Percentiles rank a stretch among this genome's conserved stretches.
Evolutionary conservation across 2,888 invertebrate species (phyloP).

Genomic region (Himalopsyche anomala): DNA sequence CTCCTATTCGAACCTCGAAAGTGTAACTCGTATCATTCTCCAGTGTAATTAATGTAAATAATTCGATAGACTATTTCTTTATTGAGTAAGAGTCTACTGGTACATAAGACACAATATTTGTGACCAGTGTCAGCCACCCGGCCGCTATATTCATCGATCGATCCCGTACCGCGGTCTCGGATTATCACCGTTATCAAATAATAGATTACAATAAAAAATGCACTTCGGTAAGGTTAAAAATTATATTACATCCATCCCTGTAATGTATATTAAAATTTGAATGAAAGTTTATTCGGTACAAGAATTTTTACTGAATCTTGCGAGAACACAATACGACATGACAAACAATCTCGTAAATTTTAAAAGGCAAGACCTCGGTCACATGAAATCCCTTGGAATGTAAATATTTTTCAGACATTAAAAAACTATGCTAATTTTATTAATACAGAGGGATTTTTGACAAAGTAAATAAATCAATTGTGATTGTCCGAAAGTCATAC

Average conservation of each 20-base stretch:
- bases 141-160: slow-evolving; percentile 27
- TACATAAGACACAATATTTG: slow-evolving; percentile 65
- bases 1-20: no score
- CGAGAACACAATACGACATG: slow-evolving; percentile 1
- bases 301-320: slow-evolving; percentile 22
- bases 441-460: slow-evolving; percentile 32
- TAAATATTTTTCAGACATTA: slow-evolving; percentile 32
- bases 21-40: not conserved
- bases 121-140: slow-evolving; percentile 58
- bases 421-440: slow-evolving; percentile 18
- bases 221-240: slow-evolving; percentile 31
- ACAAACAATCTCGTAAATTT: slow-evolving; percentile 42
- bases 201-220: slow-evolving; percentile 43
- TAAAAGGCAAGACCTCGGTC: slow-evolving; percentile 29
- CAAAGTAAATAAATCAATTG: slow-evolving; percentile 7
- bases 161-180: not conserved
- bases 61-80: slow-evolving; percentile 49
- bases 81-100: slow-evolving; percentile 63
- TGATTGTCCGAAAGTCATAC: slow-evolving; percentile 38
- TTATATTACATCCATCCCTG: slow-evolving; percentile 40
- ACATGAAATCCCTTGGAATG: slow-evolving; percentile 43
- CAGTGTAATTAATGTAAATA: slow-evolving; percentile 15
- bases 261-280: slow-evolving; percentile 14
- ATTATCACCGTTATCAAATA: not conserved
- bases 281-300: slow-evolving; percentile 17